Evolutionary conservation across 92 coral and sea anemone species (phyloP), one percentile per base, ranked within the genome.

Genomic region (Bergia puertoricense): DNA sequence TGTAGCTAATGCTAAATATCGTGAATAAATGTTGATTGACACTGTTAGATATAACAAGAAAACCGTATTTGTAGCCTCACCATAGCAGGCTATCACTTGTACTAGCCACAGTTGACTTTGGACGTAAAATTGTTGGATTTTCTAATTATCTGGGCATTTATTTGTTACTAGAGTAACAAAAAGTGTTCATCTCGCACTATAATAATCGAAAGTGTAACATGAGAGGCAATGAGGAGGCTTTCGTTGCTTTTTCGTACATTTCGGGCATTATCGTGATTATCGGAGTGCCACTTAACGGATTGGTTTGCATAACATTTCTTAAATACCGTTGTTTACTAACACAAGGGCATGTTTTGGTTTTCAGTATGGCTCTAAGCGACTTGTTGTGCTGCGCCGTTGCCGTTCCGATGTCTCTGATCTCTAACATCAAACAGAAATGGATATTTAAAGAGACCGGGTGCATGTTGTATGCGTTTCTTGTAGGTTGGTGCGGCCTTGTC

Each of bases 291-390:
- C 86, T 92, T 16, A 95, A 95, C 88, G 77, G 92, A 0, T 48
- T 89, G 41, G 90, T 93, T 37, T 72, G 92, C 15, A 62, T 81
- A 59, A 91, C 94, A 0, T 93, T 91, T 69, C 8, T 93, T 1
- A 81, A 42, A 51, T 86, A 88, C 80, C 89, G 88, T 46, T 54
- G 82, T 42, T 76, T 95, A 37, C 86, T 91, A 6, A 80, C 79
- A 45, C 23, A 83, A 1, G 41, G 67, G 11, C 85, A 95, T 83
- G 51, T 76, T 1, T 36, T 93, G 20, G 90, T 93, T 3, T 10
- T 95, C 15, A 93, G 96, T 88, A 86, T 95, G 88, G 92, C 98
- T 8, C 38, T 88, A 14, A 92, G 94, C 46, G 94, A 95, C 88
- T 91, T 93, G 81, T n/a, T 93, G 59, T 86, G 90, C 91, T 89